Conservation (phyloP, 1,140 invertebrate genomes). For the Mercenaria mercenaria region DNA sequence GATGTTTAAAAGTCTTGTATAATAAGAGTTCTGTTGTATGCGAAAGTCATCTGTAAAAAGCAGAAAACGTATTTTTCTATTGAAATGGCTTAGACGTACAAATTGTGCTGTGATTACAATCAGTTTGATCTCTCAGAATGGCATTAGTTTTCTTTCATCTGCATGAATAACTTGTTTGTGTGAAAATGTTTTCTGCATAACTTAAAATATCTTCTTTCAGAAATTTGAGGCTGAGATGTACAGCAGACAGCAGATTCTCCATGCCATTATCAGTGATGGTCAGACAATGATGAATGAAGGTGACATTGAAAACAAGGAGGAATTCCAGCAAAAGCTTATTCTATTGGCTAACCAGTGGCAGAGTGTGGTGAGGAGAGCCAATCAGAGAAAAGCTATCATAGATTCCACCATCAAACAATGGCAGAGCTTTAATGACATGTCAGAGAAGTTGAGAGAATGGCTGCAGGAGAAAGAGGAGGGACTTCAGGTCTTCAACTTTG, state of each 20-base stretch:
- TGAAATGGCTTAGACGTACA: too few species aligned
- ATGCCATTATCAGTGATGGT: slow-evolving; percentile 84
- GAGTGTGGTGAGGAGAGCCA: slow-evolving; percentile 93
- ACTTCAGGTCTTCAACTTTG: slow-evolving; percentile 88
- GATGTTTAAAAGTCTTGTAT: too few species aligned
- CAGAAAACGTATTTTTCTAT: too few species aligned
- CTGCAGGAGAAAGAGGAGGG: slow-evolving; percentile 92
- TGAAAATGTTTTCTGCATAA: too few species aligned
- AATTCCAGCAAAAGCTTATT: slow-evolving; percentile 89
- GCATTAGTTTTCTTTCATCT: too few species aligned
- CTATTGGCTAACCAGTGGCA: slow-evolving; percentile 94
- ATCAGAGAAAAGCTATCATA: slow-evolving; percentile 91
- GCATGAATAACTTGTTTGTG: too few species aligned
- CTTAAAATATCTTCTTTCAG: too few species aligned
- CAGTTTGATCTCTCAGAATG: too few species aligned
- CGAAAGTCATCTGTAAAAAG: too few species aligned
- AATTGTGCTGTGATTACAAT: too few species aligned
- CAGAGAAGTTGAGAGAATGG: slow-evolving; percentile 91
- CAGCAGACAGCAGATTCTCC: slow-evolving; percentile 82
- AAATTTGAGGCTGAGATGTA: slow-evolving; percentile 83
- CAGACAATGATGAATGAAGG: slow-evolving; percentile 82
- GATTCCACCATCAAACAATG: slow-evolving; percentile 91
- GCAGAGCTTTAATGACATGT: slow-evolving; percentile 92
- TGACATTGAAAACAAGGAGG: slow-evolving; percentile 78
- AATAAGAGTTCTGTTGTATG: too few species aligned